Conservation (phyloP, 2,888 invertebrate species). For the Psylliodes chrysocephalus region DNA sequence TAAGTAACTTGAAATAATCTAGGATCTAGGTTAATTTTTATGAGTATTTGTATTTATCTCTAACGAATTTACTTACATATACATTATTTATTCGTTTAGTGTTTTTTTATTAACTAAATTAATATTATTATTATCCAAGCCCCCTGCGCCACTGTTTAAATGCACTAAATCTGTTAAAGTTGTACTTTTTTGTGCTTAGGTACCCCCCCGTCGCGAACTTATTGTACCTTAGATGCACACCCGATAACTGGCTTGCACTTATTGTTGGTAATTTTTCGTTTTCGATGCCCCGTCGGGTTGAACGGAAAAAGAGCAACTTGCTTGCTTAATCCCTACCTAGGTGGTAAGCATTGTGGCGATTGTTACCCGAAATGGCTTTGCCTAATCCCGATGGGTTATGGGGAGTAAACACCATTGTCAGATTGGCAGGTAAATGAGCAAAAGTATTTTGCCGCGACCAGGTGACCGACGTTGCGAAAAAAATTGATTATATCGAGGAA, state of each 20-base stretch:
- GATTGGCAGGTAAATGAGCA: slow-evolving; percentile 24
- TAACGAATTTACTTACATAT: too few relatives aligned
- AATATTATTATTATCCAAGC: too few relatives aligned
- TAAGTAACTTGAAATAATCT: too few relatives aligned
- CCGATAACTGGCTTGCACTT: slow-evolving; percentile 57
- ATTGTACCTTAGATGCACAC: slow-evolving; percentile 55
- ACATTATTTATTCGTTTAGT: too few relatives aligned
- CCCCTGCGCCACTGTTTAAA: slow-evolving; percentile 4
- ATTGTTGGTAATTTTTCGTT: slow-evolving; percentile 60
- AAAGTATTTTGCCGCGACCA: too few relatives aligned
- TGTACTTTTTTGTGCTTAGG: slow-evolving; percentile 41
- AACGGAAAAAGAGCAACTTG: slow-evolving; percentile 56
- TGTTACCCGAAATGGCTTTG: slow-evolving; percentile 52
- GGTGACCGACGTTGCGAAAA: too few relatives aligned
- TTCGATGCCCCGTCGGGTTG: slow-evolving; percentile 53
- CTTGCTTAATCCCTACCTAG: slow-evolving; percentile 57
- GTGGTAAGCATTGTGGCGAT: slow-evolving; percentile 57
- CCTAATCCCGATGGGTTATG: slow-evolving; percentile 39
- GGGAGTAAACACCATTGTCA: not conserved
- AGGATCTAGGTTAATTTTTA: too few relatives aligned
- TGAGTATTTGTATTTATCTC: too few relatives aligned
- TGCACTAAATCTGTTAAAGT: slow-evolving; percentile 29
- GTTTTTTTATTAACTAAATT: too few relatives aligned
- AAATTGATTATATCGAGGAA: too few relatives aligned
- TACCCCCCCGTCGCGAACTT: slow-evolving; percentile 50